A percentile compares a stretch with the other conserved stretches of the same genome.
Conservation (phyloP, 1,140 invertebrate species). For the Belonocnema kinseyi region DNA sequence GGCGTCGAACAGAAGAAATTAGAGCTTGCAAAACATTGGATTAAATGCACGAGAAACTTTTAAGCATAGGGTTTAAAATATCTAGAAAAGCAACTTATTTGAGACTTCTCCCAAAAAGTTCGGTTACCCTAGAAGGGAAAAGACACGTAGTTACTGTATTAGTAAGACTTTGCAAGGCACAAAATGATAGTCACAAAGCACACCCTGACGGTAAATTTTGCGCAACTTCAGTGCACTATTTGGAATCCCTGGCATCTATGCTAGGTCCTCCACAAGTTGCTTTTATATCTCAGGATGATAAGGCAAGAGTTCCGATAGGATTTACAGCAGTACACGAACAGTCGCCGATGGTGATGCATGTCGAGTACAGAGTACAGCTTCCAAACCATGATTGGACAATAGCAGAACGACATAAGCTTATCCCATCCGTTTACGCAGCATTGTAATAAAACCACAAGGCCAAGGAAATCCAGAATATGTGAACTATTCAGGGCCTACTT, state of each 20-base stretch:
- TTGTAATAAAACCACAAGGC: conserved; percentile 52
- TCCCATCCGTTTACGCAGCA: conserved; percentile 61
- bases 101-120: conserved; percentile 31
- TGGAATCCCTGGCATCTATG: conserved; percentile 32
- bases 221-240: conserved; percentile 27
- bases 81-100: conserved; percentile 24
- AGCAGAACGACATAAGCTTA: conserved; percentile 60
- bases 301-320: conserved; percentile 69
- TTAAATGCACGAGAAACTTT: no score
- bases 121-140: conserved; percentile 12
- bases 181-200: conserved; percentile 51
- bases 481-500: conserved; percentile 66
- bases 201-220: conserved; percentile 53
- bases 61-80: neutral
- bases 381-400: conserved; percentile 66
- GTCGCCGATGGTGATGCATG: conserved; percentile 60
- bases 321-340: conserved; percentile 49
- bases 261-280: conserved; percentile 22
- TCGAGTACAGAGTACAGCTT: conserved; percentile 65
- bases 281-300: conserved; percentile 59
- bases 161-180: conserved; percentile 49
- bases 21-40: no score
- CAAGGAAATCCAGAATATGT: conserved; percentile 57
- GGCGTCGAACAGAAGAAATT: no score
- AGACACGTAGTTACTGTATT: conserved; percentile 49